Evolutionary conservation across 2,113 vertebrate species (phyloP), one percentile per base, ranked within the genome.

Genomic region (Poeciliopsis turrubarensis): DNA sequence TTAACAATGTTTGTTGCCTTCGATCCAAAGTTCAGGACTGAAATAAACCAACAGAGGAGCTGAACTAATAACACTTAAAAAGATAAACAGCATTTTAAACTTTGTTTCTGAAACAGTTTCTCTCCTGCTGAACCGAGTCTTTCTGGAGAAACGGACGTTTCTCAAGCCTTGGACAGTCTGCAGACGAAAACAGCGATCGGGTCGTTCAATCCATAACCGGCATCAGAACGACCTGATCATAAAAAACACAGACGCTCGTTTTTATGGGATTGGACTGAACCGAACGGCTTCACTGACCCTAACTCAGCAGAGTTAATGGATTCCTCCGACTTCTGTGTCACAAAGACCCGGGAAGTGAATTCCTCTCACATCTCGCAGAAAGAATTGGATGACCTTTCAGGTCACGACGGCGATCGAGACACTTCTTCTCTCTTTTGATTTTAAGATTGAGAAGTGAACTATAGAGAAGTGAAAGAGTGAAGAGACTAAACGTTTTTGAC

Each of bases 221-320:
- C 27, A 63, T 14, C 31, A 29, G 60, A 39, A 31, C 17, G 25
- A 29, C 67, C 44, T 54, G 67, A 54, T 37, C 3, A n/a, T 1
- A 29, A 9, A n/a, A 17, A 54, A 68, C 9, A 51, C 7, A 65
- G 44, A 41, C 51, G 47, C 22, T 29, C 9, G 34, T 73, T 57
- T 31, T 51, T 62, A 32, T 65, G 17, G 39, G 39, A 30, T 60
- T 65, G 22, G 66, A 14, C 63, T 44, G 4, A 41, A 37, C 31
- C 57, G 19, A 47, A 32, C 67, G 57, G 19, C 51, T 54, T 19
- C 37, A 73, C 30, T 41, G 25, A 32, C 54, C 14, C 34, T 10
- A 67, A 31, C n/a, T 71, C 47, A 72, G 25, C 60, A 47, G 27
- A 72, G 60, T 44, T 63, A 30, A 72, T 72, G 34, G 27, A 72